Evolutionary conservation across 2,113 vertebrate genomes (phyloP), one percentile per base, ranked within the genome.

Genomic region (Brachionichthys hirsutus): DNA sequence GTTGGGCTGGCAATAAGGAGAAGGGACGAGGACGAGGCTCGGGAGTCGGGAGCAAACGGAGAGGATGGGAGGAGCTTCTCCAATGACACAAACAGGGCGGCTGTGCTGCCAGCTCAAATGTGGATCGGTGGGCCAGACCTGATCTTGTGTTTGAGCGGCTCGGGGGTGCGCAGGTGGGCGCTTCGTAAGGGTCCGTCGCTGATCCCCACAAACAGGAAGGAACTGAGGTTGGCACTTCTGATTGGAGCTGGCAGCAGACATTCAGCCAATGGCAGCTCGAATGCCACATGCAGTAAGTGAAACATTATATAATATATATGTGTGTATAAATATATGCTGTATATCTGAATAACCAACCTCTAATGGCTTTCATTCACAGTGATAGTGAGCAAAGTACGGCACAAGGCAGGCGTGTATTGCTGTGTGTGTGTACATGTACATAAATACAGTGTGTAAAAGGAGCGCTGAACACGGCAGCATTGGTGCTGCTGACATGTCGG

Each of bases 341-440:
- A 6, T 70, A 54, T 63, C 43, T 66, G 44, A 64, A 47, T 63
- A 49, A 41, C 4, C 16, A 12, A 69, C 83, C 77, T 77, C 64
- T 73, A 60, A 45, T 55, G 69, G 75, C 75, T 64, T 74, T 73
- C 53, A 35, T 78, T 83, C 73, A 83, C 80, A 86, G 81, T 80
- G 80, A 82, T 73, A 14, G 62, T 74, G 78, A 78, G 63, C 22
- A 36, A 53, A 63, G 70, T 13, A 35, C 11, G 22, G 22, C 41
- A 50, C 34, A 30, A 51, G 14, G 67, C 24, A 1, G 22, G 40
- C 17, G 60, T 62, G 59, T 75, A 48, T 67, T 74, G 78, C 55
- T 59, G 56, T 57, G 70, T 76, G 61, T 66, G 44, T 30, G 24
- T 30, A 2, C 4, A 30, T 30, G 8, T 30, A 30, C 8, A 30